phyloP scores from a whole-genome alignment of 2,113 vertebrate species.

The Tenebrosternarchus preto region DNA sequence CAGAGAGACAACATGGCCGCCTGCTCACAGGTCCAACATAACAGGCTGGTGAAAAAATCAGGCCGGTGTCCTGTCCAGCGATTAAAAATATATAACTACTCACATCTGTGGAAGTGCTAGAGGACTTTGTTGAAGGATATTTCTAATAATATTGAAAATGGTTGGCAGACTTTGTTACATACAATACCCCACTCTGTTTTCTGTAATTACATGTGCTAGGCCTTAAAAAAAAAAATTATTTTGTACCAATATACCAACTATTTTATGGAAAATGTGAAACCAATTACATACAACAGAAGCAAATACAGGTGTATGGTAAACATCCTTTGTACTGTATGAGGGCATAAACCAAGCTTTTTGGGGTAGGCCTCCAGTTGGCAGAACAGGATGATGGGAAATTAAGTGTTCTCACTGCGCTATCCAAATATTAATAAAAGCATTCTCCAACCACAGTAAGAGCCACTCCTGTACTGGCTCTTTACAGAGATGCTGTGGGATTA shows the following conservation, averaged over 20 bases:
- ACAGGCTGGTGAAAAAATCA: conserved; percentile 3
- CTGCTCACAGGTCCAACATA: conserved; percentile 20
- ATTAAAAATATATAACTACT: conserved; percentile 5
- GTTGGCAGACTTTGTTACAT: neutral
- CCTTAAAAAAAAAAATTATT: no score
- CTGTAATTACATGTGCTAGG: no score
- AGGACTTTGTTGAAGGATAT: neutral
- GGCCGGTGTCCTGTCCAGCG: neutral
- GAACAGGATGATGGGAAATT: neutral
- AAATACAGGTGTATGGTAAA: no score
- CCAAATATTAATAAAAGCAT: conserved; percentile 61
- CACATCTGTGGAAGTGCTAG: neutral
- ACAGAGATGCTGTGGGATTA: conserved; percentile 28
- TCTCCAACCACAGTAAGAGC: conserved; percentile 60
- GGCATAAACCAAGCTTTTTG: no score
- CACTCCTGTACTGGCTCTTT: neutral
- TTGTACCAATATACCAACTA: no score
- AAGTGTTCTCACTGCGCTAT: conserved; percentile 51
- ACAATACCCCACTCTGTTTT: no score
- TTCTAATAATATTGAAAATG: neutral
- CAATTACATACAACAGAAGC: no score
- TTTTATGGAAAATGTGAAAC: no score
- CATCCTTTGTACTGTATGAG: no score
- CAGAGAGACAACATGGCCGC: conserved; percentile 1
- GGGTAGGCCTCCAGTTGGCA: no score